Evolutionary conservation across 2,797 vertebrate genomes (phyloP).

Genomic region (Chromobotia macracanthus): DNA sequence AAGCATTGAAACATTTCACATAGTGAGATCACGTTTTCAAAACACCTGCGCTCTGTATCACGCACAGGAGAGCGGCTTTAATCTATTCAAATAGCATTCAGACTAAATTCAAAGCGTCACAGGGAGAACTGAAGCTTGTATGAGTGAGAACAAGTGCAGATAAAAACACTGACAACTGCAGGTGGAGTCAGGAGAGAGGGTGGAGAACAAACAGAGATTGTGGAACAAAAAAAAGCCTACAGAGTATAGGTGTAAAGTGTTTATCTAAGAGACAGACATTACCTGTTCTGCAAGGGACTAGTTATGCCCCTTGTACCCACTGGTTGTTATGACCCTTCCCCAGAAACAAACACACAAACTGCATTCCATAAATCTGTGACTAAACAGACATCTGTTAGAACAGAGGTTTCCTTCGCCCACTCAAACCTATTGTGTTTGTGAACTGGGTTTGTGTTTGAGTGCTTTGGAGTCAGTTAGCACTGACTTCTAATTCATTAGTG

Average conservation of each 20-base stretch:
- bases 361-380: background rate
- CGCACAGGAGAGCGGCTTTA: background rate
- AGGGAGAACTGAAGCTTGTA: background rate
- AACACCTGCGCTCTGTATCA: background rate
- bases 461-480: background rate
- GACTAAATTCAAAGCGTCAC: background rate
- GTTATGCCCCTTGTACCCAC: background rate
- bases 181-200: background rate
- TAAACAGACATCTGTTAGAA: background rate
- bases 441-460: background rate
- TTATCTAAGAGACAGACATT: background rate
- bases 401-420: background rate
- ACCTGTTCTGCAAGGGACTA: background rate
- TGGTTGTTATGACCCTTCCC: background rate
- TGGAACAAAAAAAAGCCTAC: conserved; percentile 10
- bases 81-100: conserved; percentile 29
- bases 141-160: background rate
- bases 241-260: conserved; percentile 8
- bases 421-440: background rate
- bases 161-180: background rate
- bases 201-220: conserved; percentile 16
- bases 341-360: background rate
- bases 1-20: background rate
- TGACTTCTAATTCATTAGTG: background rate
- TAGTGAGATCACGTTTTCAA: background rate